Conservation (phyloP, 1,140 invertebrate species). For the Drosophila nikananu region DNA sequence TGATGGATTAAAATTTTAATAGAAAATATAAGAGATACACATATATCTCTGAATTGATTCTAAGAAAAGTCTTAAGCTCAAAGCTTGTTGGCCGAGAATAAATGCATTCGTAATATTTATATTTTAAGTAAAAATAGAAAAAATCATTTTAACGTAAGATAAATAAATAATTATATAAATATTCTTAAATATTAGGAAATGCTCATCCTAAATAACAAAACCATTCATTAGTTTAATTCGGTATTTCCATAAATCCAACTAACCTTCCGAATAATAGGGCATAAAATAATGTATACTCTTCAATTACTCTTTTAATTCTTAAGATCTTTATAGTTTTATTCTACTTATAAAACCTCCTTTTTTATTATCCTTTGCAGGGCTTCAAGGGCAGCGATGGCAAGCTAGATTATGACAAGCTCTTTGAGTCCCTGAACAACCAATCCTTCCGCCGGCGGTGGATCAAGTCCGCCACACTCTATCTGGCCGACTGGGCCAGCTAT, state of each 20-base stretch:
- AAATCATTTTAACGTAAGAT: not conserved
- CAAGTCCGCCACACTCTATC: slow-evolving; percentile 89
- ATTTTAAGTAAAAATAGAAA: not conserved
- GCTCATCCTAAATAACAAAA: not conserved
- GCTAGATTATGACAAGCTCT: slow-evolving; percentile 89
- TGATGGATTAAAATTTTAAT: too few relatives aligned
- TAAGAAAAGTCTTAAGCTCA: not conserved
- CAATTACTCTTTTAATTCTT: not conserved
- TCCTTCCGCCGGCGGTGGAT: slow-evolving; percentile 92
- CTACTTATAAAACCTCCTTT: not conserved
- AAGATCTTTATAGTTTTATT: too few relatives aligned
- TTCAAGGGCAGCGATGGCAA: slow-evolving; percentile 89
- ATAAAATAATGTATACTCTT: not conserved
- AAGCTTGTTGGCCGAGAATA: not conserved
- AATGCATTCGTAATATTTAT: not conserved
- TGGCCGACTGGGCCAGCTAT: slow-evolving; percentile 91
- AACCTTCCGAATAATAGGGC: not conserved
- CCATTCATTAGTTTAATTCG: too few relatives aligned
- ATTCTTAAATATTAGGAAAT: not conserved
- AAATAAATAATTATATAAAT: not conserved
- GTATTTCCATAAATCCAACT: not conserved
- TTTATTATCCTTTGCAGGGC: slow-evolving; percentile 56
- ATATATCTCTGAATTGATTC: not conserved
- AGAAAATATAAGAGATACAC: not conserved
- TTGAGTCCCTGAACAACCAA: slow-evolving; percentile 92